phyloP scores from a whole-genome alignment of 1,140 invertebrate species.

The Saxidomus purpurata region DNA sequence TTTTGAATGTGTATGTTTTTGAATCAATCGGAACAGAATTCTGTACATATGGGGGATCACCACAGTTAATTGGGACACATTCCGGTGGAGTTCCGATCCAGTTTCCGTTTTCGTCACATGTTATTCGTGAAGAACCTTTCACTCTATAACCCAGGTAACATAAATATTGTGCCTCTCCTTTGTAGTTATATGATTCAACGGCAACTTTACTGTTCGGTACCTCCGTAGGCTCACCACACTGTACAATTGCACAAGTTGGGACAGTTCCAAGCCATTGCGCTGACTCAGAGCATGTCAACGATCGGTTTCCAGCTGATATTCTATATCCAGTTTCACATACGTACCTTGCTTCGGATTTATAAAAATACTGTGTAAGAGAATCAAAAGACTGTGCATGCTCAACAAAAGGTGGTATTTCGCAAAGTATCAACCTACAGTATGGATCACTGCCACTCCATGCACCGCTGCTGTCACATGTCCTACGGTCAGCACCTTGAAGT shows the following conservation, averaged over 20 bases:
- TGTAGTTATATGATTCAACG: background rate
- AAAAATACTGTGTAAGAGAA: conserved; percentile 39
- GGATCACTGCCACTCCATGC: conserved; percentile 68
- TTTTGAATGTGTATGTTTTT: conserved; percentile 75
- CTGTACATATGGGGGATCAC: conserved; percentile 63
- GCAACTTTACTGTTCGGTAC: conserved; percentile 30
- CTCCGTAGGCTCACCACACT: conserved; percentile 27
- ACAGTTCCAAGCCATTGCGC: conserved; percentile 90
- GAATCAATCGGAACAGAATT: conserved; percentile 71
- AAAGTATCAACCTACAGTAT: conserved; percentile 68
- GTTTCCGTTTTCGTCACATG: conserved; percentile 60
- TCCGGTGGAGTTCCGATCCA: conserved; percentile 53
- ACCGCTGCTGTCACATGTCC: conserved; percentile 57
- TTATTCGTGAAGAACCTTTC: conserved; percentile 51
- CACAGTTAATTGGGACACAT: conserved; percentile 68
- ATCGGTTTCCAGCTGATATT: conserved; percentile 38
- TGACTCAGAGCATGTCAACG: conserved; percentile 41
- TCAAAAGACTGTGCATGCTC: conserved; percentile 53
- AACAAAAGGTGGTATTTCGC: conserved; percentile 65
- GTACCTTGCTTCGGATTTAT: conserved; percentile 64
- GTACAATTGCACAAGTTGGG: conserved; percentile 86
- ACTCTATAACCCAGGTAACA: conserved; percentile 64
- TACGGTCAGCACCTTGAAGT: conserved; percentile 39
- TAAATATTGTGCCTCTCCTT: conserved; percentile 39
- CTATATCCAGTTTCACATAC: conserved; percentile 73